Evolutionary conservation across 1,140 invertebrate genomes (phyloP), one percentile per base, ranked within the genome.

Genomic region (Bombyx mandarina): DNA sequence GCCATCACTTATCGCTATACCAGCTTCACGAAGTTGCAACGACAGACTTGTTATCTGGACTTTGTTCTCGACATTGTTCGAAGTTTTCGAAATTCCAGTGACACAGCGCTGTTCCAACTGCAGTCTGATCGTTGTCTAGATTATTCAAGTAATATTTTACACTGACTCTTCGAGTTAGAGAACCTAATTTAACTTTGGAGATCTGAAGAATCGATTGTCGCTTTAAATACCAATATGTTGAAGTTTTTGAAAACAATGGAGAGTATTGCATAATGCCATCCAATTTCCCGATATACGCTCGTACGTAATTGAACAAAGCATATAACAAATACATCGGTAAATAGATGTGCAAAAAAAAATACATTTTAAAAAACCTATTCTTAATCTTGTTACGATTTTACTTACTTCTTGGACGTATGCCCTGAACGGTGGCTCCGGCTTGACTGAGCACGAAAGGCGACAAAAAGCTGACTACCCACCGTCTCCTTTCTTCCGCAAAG

Each of bases 181-280:
- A 49, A 43, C 12, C 54, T 49, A 56, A 49, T 56, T 56, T 56
- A 56, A 56, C 54, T 54, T 54, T 54, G 9, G 49, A 50, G 8
- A 26, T 18, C 12, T 18, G 22, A n/a, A 49, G 47, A n/a, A 49
- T 49, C 22, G 47, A 49, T 18, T n/a, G 47, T 49, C 47, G 22
- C 47, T 8, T 8, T 50, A 26, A 26, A 50, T 8, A 50, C 1
- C 47, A 35, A 49, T 10, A 12, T 8, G 42, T 26, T 50, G 12
- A 26, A 6, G 49, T 26, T 18, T 18, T 18, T 18, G 12, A 18
- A 18, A 18, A 0, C 12, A 18, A 18, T 1, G 12, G 12, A 18
- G 0, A 18, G 12, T 1, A 18, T 18, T 18, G 12, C 12, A 18
- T 18, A 18, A 18, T 18, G 12, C 12, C 12, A 18, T 18, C 12